A percentile compares a stretch with the other conserved stretches of the same genome.
Evolutionary conservation across 2,113 vertebrate genomes (phyloP).

Genomic region (Zosterops hypoxanthus): DNA sequence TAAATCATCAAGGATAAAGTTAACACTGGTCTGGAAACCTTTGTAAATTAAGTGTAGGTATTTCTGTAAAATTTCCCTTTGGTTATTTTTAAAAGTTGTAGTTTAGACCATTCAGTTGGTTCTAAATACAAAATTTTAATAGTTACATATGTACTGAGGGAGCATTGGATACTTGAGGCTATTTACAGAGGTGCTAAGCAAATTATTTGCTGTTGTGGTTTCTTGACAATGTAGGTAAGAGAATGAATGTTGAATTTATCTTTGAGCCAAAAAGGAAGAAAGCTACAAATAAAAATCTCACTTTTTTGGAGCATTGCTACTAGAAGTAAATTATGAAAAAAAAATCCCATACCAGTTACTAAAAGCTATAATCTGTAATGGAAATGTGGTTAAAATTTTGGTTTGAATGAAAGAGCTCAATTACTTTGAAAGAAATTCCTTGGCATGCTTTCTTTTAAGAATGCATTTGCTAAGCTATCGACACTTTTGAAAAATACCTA

Average conservation of each 20-base stretch:
- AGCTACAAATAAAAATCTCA: not conserved
- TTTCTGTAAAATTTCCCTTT: not conserved
- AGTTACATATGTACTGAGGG: not conserved
- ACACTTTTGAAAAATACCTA: not conserved
- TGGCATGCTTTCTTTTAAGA: not conserved
- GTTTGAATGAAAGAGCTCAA: not conserved
- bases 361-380: not conserved
- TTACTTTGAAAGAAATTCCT: not conserved
- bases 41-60: not conserved
- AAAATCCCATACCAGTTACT: not conserved
- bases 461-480: not conserved
- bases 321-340: not conserved
- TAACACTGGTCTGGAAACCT: not conserved
- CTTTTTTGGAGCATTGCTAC: not conserved
- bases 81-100: not conserved
- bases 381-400: not conserved
- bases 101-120: not conserved
- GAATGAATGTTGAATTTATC: not conserved
- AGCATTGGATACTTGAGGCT: not conserved
- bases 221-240: not conserved
- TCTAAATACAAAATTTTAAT: not conserved
- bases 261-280: not conserved
- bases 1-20: not conserved
- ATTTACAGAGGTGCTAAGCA: not conserved
- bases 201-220: not conserved